Base-by-base conservation (phyloP, 1,140 invertebrate species). In the Panonychus citri region DNA sequence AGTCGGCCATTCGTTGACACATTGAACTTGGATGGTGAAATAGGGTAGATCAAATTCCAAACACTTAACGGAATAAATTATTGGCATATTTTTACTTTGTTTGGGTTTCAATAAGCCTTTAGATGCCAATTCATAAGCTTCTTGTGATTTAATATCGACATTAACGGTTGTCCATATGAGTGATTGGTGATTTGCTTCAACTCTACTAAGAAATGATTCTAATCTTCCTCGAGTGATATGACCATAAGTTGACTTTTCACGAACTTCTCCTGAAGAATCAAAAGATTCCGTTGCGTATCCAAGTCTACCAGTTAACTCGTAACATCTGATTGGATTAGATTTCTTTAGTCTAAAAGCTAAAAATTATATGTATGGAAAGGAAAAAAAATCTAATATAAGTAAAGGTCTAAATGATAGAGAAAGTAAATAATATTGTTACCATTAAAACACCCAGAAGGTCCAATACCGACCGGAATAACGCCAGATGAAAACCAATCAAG, bases 1-100 rank as follows among this genome's bases (percentile, higher is more conserved):
- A 21, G 74, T 68, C 58, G 81, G 78, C 60, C 76, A 74, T 71
- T 89, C 85, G 69, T 90, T 89, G 30, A 88, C 78, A 51, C 78
- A 77, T 60, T 86, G 80, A 21, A 93, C 70, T 73, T 93, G 87
- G 65, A 95, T 66, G n/a, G 79, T 81, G 66, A 95, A 93, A 62
- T 84, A 70, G 3, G 89, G 89, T 42, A 77, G 73, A 5, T 79
- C 68, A 68, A 87, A 93, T 55, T 83, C 67, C 24, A 83, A 74
- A 68, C 85, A 81, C 70, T 82, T 84, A n/a, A 94, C 76, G 21
- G 79, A 78, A 71, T 94, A 95, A 30, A 95, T 65, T 13, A 94
- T 68, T 1, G 87, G 82, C 37, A 78, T 66, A 60, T 79, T 78
- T 13, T 70, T 72, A 59, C 79, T 7, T 0, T 30, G 67, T 1